phyloP scores from a whole-genome alignment of 37 sponge, comb jelly and placozoan genomes.

The Geodia barretti region DNA sequence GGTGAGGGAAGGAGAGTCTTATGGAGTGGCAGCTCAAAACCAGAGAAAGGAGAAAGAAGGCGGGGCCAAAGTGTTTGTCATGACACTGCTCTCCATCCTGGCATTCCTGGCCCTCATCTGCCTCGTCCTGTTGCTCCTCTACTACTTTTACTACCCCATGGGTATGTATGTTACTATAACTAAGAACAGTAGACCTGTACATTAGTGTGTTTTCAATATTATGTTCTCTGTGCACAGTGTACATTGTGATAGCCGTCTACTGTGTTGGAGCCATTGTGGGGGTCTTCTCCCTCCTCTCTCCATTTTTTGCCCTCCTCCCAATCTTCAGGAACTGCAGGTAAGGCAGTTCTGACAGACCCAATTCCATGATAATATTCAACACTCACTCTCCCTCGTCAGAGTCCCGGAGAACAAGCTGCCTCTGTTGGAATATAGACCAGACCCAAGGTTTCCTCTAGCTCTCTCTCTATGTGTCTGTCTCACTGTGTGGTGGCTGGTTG shows the following conservation, averaged over 20 bases:
- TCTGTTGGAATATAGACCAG: constrained; percentile 64
- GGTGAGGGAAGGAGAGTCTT: constrained; percentile 22
- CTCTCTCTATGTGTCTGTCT: constrained; percentile 44
- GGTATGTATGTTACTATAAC: constrained; percentile 41
- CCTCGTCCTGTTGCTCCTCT: constrained; percentile 72
- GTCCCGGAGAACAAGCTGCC: constrained; percentile 54
- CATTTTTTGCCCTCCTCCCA: constrained; percentile 68
- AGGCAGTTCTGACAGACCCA: neutral
- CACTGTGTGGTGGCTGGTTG: constrained; percentile 81
- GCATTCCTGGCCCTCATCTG: constrained; percentile 47
- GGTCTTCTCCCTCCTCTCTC: constrained; percentile 70
- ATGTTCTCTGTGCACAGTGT: constrained; percentile 55
- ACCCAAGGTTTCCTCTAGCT: constrained; percentile 70
- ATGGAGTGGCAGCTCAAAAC: neutral
- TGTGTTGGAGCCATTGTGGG: constrained; percentile 38
- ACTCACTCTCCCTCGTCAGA: constrained; percentile 1
- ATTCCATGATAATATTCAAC: neutral
- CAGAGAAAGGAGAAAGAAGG: neutral
- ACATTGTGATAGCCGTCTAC: constrained; percentile 76
- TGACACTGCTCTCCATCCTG: constrained; percentile 18
- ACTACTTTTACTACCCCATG: constrained; percentile 80
- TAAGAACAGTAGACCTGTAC: too few species aligned
- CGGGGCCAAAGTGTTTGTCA: neutral
- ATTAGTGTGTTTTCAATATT: too few species aligned
- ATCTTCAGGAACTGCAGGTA: constrained; percentile 53